Base-by-base conservation (phyloP, 2,797 vertebrate genomes). In the Remorina albescens region DNA sequence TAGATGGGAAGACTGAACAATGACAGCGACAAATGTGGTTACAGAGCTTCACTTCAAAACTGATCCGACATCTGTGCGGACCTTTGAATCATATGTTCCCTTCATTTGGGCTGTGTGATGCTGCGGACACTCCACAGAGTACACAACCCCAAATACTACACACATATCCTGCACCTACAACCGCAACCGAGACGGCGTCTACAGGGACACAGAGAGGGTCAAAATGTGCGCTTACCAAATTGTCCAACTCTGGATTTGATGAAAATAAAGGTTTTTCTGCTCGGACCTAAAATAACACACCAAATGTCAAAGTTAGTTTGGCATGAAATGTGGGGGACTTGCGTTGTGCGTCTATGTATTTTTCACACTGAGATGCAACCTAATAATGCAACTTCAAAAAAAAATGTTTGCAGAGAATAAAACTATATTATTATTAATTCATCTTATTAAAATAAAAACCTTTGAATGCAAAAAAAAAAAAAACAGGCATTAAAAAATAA, bases 261-360 rank as follows among this genome's bases (percentile, higher is more conserved):
- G 98, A 99, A 94, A 99, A 99, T 94, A 99, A 96, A 92, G 98
- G 98, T 92, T 99, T 99, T 95, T 99, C 98, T 70, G 98, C 98
- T 76, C 98, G 97, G 87, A 99, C 97, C 98, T 99, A 91, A 87
- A 95, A 92, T 81, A 91, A 86, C 42, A 93, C 78, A 93, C 60
- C 59, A 89, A 82, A 89, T 65, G 28, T 77, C 69, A 71, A 76
- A 83, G 83, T 92, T 88, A 92, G 89, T 84, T 87, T 74, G 59
- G 64, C 23, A 62, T 65, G 47, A 81, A 71, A 76, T 64, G 59
- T 55, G 30, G 25, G 28, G 15, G 64, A 34, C 56, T 53, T 37
- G 37, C 6, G 25, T 25, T 42, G 15, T 46, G n/a, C n/a, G 18
- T n/a, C 18, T 16, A 15, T 41, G 39, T 41, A 13, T 41, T 60